Evolutionary conservation across 2,113 vertebrate species (phyloP).

Genomic region (Amblyopsis rosae): DNA sequence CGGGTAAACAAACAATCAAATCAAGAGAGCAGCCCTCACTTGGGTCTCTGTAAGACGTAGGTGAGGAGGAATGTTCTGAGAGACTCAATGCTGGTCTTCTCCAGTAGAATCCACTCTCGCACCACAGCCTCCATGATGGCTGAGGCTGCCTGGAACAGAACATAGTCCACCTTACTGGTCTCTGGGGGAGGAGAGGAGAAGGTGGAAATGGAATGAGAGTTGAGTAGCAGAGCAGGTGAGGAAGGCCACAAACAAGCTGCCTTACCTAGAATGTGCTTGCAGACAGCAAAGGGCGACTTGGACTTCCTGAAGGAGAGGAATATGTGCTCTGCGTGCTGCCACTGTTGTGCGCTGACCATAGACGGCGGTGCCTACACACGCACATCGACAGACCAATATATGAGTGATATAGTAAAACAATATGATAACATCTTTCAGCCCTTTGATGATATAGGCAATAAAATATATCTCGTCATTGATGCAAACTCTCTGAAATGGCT

Average conservation of each 20-base stretch:
- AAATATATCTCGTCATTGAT: too few species aligned
- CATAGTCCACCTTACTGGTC: constrained; percentile 99
- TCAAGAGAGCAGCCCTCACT: constrained; percentile 78
- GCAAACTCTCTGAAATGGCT: too few species aligned
- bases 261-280: constrained; percentile 98
- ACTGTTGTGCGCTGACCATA: constrained; percentile 97
- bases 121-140: constrained; percentile 99
- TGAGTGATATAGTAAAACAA: too few species aligned
- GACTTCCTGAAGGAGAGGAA: constrained; percentile 99
- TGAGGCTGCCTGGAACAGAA: constrained; percentile 97
- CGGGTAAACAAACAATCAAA: constrained; percentile 3
- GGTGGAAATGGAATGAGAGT: background rate
- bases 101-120: constrained; percentile 96
- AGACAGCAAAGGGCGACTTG: constrained; percentile 97
- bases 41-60: constrained; percentile 97
- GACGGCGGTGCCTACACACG: constrained; percentile 90
- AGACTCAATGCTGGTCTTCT: constrained; percentile 95
- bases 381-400: background rate
- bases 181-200: constrained; percentile 75
- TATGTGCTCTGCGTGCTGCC: constrained; percentile 96
- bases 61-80: constrained; percentile 96
- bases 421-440: too few species aligned
- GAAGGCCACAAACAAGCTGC: background rate
- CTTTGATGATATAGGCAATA: too few species aligned
- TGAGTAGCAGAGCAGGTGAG: background rate